Conservation (phyloP, 64 coral and sea anemone species). For the Anthopleura sola region DNA sequence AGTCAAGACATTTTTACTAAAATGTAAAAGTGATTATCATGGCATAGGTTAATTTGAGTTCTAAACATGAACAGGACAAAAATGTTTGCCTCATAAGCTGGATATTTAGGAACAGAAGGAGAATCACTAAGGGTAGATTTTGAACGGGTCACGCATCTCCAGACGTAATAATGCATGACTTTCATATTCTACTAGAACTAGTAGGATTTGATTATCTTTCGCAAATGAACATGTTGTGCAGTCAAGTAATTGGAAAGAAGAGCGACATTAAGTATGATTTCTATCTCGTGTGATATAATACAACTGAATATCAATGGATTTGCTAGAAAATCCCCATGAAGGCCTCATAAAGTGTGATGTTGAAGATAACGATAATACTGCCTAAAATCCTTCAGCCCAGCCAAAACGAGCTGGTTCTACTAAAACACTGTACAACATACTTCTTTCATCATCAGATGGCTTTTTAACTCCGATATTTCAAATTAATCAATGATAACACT, state of each 20-base stretch:
- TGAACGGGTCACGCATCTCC: neutral
- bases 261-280: constrained; percentile 12
- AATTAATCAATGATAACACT: constrained; percentile 1
- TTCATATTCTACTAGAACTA: neutral
- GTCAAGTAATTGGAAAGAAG: constrained; percentile 5
- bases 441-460: neutral
- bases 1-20: neutral
- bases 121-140: neutral
- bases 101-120: constrained; percentile 1
- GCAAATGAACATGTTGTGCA: constrained; percentile 5
- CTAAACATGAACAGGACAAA: neutral
- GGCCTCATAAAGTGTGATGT: constrained; percentile 17
- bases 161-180: constrained; percentile 7
- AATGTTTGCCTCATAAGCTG: neutral
- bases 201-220: neutral
- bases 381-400: neutral
- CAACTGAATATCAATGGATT: constrained; percentile 10
- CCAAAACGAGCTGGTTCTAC: neutral
- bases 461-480: neutral
- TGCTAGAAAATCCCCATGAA: constrained; percentile 28
- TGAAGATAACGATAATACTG: neutral
- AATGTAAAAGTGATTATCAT: neutral
- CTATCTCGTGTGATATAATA: constrained; percentile 1
- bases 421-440: neutral
- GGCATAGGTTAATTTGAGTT: constrained; percentile 5